Evolutionary conservation across 2,113 vertebrate genomes (phyloP).

Genomic region (Percina caprodes): DNA sequence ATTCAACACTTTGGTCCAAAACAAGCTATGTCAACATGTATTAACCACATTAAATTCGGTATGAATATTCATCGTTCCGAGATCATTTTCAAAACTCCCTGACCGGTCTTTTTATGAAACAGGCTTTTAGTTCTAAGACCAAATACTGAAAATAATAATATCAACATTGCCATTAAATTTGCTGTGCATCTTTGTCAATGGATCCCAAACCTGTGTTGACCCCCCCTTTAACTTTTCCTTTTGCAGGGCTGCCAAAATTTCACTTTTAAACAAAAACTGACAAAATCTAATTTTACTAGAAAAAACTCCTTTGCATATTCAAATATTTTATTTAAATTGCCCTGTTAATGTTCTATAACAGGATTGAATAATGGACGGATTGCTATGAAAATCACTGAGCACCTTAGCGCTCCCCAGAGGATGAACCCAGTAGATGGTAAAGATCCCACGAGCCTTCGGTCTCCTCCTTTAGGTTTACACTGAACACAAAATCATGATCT

Average conservation of each 20-base stretch:
- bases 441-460: not conserved
- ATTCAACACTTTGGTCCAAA: no score
- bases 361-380: no score
- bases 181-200: not conserved
- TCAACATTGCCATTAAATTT: not conserved
- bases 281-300: not conserved
- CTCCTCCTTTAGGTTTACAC: not conserved
- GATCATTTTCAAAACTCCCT: no score
- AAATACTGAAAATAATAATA: not conserved
- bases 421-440: not conserved
- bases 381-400: not conserved
- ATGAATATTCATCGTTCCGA: no score
- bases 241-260: not conserved
- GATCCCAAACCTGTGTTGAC: not conserved
- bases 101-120: not conserved
- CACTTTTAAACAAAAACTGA: not conserved
- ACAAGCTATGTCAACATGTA: no score
- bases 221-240: not conserved
- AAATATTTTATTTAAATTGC: no score
- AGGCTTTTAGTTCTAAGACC: not conserved
- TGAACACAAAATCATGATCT: slow-evolving; percentile 6
- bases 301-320: no score
- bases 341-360: no score
- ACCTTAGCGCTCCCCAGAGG: not conserved
- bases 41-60: no score